Evolutionary conservation across 1,140 invertebrate genomes (phyloP), one percentile per base, ranked within the genome.

Genomic region (Charaxes varanes): DNA sequence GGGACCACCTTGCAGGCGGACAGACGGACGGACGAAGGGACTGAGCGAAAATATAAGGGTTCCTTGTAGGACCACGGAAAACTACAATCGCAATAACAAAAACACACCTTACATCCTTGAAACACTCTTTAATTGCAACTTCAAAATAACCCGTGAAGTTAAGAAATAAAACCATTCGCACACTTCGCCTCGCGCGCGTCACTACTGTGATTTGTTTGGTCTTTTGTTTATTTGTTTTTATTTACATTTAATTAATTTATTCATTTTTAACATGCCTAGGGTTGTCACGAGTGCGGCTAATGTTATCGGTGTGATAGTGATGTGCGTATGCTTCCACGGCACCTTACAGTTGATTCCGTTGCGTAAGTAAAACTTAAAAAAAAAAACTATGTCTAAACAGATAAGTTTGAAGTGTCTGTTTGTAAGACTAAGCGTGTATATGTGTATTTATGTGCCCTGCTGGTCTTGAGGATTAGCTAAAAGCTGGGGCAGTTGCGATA

Each of bases 331-430:
- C 34, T 45, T 62, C 6, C 64, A 69, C 21, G 54, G 50, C 16
- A 71, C 66, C 23, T 41, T 66, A 18, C 70, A 80, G 32, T 44
- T 80, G 37, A 41, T 80, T 4, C 76, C 72, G 12, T 62, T 80
- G 41, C 76, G 76, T 80, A 53, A 80, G 76, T 77, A n/a, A n/a
- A n/a, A n/a, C n/a, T n/a, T n/a, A n/a, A n/a, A n/a, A n/a, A n/a
- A n/a, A n/a, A n/a, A n/a, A n/a, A n/a, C n/a, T n/a, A n/a, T n/a
- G n/a, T n/a, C n/a, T n/a, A n/a, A n/a, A n/a, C n/a, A n/a, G n/a
- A n/a, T n/a, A n/a, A n/a, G n/a, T n/a, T n/a, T n/a, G n/a, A n/a
- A n/a, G n/a, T n/a, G n/a, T n/a, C n/a, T n/a, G n/a, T n/a, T n/a
- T n/a, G n/a, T n/a, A n/a, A n/a, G n/a, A n/a, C n/a, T n/a, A n/a